Evolutionary conservation across 2,113 vertebrate species (phyloP), one percentile per base, ranked within the genome.

Genomic region (Pycnonotus jocosus): DNA sequence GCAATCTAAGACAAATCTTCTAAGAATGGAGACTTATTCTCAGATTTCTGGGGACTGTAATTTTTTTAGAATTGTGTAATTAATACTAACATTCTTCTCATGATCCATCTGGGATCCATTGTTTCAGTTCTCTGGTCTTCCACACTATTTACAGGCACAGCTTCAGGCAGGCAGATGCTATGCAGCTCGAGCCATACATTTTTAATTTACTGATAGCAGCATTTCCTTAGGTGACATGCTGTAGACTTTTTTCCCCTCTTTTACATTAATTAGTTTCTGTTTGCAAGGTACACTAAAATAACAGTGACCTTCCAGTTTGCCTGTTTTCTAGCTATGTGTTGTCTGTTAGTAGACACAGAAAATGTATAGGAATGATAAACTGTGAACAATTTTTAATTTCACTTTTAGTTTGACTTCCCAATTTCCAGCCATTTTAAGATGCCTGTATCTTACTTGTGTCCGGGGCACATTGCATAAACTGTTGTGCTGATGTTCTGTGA

Each of bases 191-290:
- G 47, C 18, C 82, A 88, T 95, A 48, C 44, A 95, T 96, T 95
- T 96, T 95, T 96, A 88, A 96, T 96, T 70, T 88, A 76, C 38
- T 40, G 31, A 56, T 53, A 68, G 84, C 37, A 88, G 10, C 21
- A 65, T 78, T 92, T 93, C 71, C 88, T 83, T 82, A 65, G 47
- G 27, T 94, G 78, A 76, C 35, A 54, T 50, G 16, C 22, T 72
- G 66, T 15, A 81, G 45, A 53, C 20, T 76, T 89, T 54, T 10
- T 23, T 2, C 14, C 28, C 7, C 18, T 42, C 57, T 69, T 56
- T 91, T 50, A 64, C 35, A 45, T 68, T 84, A 76, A 92, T 84
- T 91, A 65, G 40, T 80, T 91, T 92, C 38, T 86, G 33, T 82
- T 95, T 88, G 12, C 50, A 82, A 85, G 21, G 23, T 53, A 42